Base-by-base conservation (phyloP, 1,140 invertebrate species). In the Pristionchus pacificus region DNA sequence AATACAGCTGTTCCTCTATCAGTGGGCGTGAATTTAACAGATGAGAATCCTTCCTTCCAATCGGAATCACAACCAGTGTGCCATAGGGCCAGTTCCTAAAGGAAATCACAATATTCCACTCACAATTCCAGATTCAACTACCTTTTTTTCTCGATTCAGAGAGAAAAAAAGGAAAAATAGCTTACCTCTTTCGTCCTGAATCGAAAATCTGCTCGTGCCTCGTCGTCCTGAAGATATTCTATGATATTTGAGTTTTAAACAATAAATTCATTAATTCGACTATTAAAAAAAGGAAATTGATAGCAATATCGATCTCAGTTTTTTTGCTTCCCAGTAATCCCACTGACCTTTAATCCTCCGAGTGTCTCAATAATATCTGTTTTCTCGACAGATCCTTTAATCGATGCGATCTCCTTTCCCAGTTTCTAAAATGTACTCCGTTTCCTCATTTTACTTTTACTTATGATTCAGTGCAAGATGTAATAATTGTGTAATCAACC, bases 1-100 rank as follows among this genome's bases (percentile, higher is more conserved):
- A 74, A 74, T 24, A 76, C 15, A 19, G 74, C 74, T 15, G 75
- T 76, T 29, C 58, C 61, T n/a, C 59, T 25, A 33, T 76, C 72
- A 15, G 74, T 77, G 2, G 24, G 28, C 0, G 31, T 57, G 2
- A 76, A 33, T 3, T 77, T 31, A n/a, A 33, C 38, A 14, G 33
- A 60, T 2, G 75, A 75, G 64, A 75, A 76, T 19, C 75, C 75
- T 33, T 76, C 75, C 28, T 76, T 76, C 74, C 75, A 75, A 60
- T 70, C 72, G 24, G 60, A 60, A 55, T 76, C 75, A 49, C 72
- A 67, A 2, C 75, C 75, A 1, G 61, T 76, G 59, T 75, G 69
- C 75, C 75, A 76, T 1, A 71, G 13, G 10, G 64, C 24, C 15
- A 76, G 32, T 24, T 60, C 68, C 75, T 76, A 28, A 68, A 70